Base-by-base conservation (phyloP, 2,113 vertebrate genomes). In the Chelonoidis abingdonii region DNA sequence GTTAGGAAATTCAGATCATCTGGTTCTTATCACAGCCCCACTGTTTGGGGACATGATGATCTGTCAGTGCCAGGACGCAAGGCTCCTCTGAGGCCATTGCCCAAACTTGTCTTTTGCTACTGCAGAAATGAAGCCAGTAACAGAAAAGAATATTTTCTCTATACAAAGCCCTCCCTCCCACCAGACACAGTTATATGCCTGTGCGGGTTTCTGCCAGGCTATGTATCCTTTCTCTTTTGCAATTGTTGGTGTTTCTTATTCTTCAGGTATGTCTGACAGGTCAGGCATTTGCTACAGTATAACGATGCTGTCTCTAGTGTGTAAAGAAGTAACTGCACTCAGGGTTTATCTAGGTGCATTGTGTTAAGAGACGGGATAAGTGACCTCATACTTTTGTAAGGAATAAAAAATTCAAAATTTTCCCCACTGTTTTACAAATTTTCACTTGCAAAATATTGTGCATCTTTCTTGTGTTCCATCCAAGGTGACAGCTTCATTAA, bases 1-100 rank as follows among this genome's bases (percentile, higher is more conserved):
- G 91, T 97, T 97, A 96, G 96, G 92, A 97, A 97, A 97, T 96
- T 93, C 38, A 31, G 91, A 97, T 97, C 94, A 97, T 97, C 97
- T 98, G 97, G 94, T 98, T 98, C 95, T 96, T 98, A 98, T 98
- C 97, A 98, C 49, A 96, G 59, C 53, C 83, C 41, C 17, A 84
- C 87, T 97, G 90, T 93, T 97, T 90, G 90, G 91, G 90, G 69
- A 84, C 93, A 93, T 96, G 95, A 98, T 97, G 96, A 98, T 95
- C 90, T 97, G 96, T 92, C 94, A 96, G 86, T 95, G 97, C 97
- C 93, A 97, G 92, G 81, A 97, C 3, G 22, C 96, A 98, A 72
- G 21, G 54, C 89, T 95, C 89, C 91, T 92, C 85, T 91, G 95
- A 96, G 95, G 93, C 92, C 93, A 87, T 14, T 94, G 91, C 54